Evolutionary conservation across 2,797 vertebrate species (phyloP).

Genomic region (Buphagus erythrorhynchus): DNA sequence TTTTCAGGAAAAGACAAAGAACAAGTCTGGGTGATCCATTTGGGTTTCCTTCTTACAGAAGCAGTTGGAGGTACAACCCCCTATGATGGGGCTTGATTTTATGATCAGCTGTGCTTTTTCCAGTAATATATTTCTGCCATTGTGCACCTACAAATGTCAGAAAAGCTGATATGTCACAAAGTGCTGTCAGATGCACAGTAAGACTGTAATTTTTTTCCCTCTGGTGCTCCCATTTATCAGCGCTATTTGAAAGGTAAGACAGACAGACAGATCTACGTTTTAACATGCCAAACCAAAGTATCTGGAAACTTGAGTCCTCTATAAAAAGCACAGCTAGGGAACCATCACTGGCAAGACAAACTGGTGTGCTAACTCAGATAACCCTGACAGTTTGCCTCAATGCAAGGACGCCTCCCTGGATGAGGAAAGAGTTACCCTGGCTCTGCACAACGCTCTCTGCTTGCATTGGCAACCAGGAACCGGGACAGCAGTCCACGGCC

Average conservation of each 20-base stretch:
- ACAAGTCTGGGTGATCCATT: not conserved
- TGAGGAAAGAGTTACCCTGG: not conserved
- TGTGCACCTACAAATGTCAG: not conserved
- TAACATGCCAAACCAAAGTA: constrained; percentile 28
- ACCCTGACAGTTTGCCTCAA: not conserved
- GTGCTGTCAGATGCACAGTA: not conserved
- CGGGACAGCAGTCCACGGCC: not conserved
- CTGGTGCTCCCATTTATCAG: not conserved
- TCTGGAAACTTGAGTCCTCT: constrained; percentile 38
- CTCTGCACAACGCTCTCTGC: not conserved
- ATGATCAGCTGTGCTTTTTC: not conserved
- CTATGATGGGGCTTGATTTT: not conserved
- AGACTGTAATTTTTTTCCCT: not conserved
- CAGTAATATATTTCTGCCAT: not conserved
- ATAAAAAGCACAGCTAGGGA: constrained; percentile 44
- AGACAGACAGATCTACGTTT: not conserved
- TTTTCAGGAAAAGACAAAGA: not conserved
- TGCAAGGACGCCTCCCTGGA: not conserved
- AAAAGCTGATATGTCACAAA: not conserved
- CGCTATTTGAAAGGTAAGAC: not conserved
- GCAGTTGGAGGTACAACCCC: not conserved
- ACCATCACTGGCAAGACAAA: not conserved
- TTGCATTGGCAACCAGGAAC: constrained; percentile 6
- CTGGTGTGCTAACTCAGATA: not conserved
- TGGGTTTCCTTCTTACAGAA: not conserved